Evolutionary conservation across 1,140 invertebrate species (phyloP), one percentile per base, ranked within the genome.

Genomic region (Hyles euphorbiae): DNA sequence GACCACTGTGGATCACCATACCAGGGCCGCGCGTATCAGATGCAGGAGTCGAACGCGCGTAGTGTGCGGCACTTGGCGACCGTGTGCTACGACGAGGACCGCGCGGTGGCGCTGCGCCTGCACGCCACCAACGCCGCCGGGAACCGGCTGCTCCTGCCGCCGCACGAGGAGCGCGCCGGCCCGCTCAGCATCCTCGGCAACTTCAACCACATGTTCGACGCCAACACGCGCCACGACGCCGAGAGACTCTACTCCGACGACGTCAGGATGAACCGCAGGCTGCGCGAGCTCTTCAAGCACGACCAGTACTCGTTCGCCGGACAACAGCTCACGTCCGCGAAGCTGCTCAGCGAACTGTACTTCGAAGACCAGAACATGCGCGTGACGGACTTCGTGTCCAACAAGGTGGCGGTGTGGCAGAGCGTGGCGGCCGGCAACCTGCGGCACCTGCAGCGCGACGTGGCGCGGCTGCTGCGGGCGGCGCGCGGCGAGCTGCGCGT

Each of bases 161-260:
- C 81, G 46, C 81, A 83, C 68, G 9, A 44, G 32, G 75, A 82
- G 36, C 51, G 9, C 5, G 43, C 60, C 51, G 65, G 72, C 43
- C 81, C 82, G 58, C 77, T 86, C 56, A 78, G 76, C 45, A 70
- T 89, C 56, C 73, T 89, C 49, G 87, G 83, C 54, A 89, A 88
- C 71, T 86, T 89, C 70, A 84, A 87, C 63, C 80, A 78, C 47
- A 84, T 88, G 87, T 84, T 87, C 66, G 88, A 89, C 68, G 64
- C 75, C 4, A 68, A 57, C 36, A 80, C 77, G n/a, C 72, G 82
- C 6, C 66, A 63, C 40, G 81, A 81, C 67, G 83, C 88, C 47
- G 79, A 86, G 56, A 65, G 60, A n/a, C 71, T 89, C 11, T 88
- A 78, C 67, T 74, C 76, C 2, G 82, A 89, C 68, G 81, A 85